Evolutionary conservation across 2,113 vertebrate species (phyloP).

Genomic region (Poecile atricapillus): DNA sequence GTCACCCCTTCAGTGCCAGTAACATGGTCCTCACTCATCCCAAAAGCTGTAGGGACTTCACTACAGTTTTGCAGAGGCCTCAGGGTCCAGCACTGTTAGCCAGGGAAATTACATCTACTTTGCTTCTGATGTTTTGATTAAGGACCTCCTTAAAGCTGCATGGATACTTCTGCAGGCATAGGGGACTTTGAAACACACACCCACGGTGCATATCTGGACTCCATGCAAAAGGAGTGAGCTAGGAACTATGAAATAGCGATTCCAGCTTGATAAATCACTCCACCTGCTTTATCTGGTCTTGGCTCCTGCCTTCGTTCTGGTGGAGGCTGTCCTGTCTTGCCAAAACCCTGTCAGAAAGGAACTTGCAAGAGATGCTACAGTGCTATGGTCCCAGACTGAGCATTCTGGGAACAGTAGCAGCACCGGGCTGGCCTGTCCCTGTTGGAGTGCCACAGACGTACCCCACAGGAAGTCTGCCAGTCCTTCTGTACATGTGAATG

Average conservation of each 20-base stretch:
- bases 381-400: not conserved
- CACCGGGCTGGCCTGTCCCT: not conserved
- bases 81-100: not conserved
- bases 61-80: not conserved
- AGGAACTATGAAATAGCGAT: not conserved
- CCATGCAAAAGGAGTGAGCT: not conserved
- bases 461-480: not conserved
- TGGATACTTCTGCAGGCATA: not conserved
- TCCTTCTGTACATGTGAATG: not conserved
- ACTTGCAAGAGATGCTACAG: not conserved
- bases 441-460: not conserved
- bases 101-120: not conserved
- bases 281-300: not conserved
- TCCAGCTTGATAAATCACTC: not conserved
- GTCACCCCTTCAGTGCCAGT: not conserved
- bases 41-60: not conserved
- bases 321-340: not conserved
- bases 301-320: not conserved
- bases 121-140: not conserved
- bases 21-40: not conserved
- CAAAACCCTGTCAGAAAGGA: not conserved
- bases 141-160: not conserved
- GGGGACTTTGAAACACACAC: not conserved
- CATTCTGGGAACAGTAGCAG: not conserved
- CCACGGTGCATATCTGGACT: not conserved